Base-by-base conservation (phyloP, 1,140 invertebrate species). In the Steinernema feltiae region DNA sequence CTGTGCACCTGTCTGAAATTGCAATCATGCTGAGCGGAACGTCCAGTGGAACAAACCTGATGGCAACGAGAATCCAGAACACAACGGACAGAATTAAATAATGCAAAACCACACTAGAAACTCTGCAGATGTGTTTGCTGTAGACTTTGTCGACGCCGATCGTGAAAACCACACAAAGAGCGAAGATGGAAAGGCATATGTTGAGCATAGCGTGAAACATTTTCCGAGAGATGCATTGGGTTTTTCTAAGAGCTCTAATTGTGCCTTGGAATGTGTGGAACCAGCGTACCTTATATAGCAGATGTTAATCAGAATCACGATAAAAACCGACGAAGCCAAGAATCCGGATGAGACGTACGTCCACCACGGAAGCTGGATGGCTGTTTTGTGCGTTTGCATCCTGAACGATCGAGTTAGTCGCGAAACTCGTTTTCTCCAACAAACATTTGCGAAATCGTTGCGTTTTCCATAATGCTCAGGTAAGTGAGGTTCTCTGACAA, bases 161-260 rank as follows among this genome's bases (percentile, higher is more conserved):
- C 3, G 53, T 63, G 53, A 63, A 63, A n/a, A 27, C 24, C 7
- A 63, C 24, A 27, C 53, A 63, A 12, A 63, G 3, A 12, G 53
- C 12, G 24, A 63, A 63, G 53, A 12, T 63, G 53, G 53, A 17
- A 3, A 63, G 24, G 53, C 53, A 63, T 7, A 63, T 27, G 53
- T 63, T 63, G 53, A 63, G 12, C 53, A 63, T 63, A 27, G 53
- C 53, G 53, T 63, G 53, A 3, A 63, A 27, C 53, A 63, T 63
- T 27, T 63, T 63, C 53, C 24, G 53, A n/a, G 53, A 12, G 53
- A 7, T 41, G 7, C 7, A 41, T 7, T 27, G 7, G 53, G 12
- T 63, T n/a, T n/a, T 63, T 3, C 53, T 27, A 63, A n/a, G n/a
- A n/a, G n/a, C n/a, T n/a, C n/a, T n/a, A n/a, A n/a, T n/a, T n/a